Evolutionary conservation across 2,113 vertebrate genomes (phyloP).

Genomic region (Neotragus pygmaeus): DNA sequence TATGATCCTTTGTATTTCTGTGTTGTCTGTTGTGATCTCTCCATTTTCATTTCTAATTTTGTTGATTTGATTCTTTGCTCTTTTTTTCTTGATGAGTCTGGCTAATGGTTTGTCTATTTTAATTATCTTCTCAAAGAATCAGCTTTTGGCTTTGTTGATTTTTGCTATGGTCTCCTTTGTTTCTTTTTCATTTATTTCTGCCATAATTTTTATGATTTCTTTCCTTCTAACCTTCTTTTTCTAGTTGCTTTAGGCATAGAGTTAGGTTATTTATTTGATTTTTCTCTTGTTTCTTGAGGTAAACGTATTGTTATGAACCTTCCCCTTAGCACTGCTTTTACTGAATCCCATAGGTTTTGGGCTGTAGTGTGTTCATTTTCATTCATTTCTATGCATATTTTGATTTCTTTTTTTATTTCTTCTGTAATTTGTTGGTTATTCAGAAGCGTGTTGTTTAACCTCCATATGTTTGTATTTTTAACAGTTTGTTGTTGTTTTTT

Average conservation of each 20-base stretch:
- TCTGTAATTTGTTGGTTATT: not conserved
- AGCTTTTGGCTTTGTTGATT: not conserved
- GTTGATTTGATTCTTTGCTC: not conserved
- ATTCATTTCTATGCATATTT: not conserved
- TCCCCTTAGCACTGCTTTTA: not conserved
- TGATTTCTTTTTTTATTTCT: not conserved
- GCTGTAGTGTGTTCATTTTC: not conserved
- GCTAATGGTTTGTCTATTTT: not conserved
- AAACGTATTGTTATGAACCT: not conserved
- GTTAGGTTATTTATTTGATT: not conserved
- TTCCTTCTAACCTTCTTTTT: not conserved
- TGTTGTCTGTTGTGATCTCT: not conserved
- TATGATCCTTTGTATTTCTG: not conserved
- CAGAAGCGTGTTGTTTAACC: not conserved
- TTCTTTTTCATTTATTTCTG: not conserved
- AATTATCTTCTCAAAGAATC: not conserved
- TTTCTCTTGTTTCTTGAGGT: not conserved
- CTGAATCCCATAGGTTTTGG: not conserved
- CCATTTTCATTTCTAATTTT: not conserved
- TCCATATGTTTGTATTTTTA: not conserved
- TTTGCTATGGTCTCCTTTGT: not conserved
- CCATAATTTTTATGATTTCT: not conserved
- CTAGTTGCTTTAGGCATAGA: rapidly evolving
- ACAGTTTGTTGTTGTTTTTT: not conserved
- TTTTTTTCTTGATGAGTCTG: not conserved